phyloP scores from a whole-genome alignment of 2,797 vertebrate genomes.

The Pempheris klunzingeri region DNA sequence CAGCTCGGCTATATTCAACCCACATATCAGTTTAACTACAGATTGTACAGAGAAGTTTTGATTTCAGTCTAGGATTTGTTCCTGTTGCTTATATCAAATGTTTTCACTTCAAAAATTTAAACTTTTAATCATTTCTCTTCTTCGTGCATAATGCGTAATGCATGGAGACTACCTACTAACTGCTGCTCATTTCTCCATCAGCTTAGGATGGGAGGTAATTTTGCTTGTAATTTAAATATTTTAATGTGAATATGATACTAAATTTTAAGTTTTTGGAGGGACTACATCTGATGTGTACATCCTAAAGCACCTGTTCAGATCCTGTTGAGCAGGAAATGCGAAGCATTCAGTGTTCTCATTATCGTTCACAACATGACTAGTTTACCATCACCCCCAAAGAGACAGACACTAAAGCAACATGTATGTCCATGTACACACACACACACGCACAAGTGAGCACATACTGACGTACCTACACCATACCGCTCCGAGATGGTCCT shows the following conservation, averaged over 20 bases:
- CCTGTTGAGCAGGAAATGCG: constrained; percentile 77
- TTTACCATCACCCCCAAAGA: constrained; percentile 14
- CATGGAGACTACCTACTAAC: neutral
- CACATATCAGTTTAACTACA: constrained; percentile 31
- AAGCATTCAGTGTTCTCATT: constrained; percentile 4
- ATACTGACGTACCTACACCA: constrained; percentile 83
- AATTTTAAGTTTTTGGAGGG: neutral
- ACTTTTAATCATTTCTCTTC: constrained; percentile 12
- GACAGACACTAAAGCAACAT: constrained; percentile 1
- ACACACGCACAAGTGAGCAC: neutral
- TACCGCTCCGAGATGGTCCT: constrained; percentile 75
- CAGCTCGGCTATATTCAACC: constrained; percentile 44
- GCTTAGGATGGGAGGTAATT: constrained; percentile 3
- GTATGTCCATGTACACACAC: constrained; percentile 3
- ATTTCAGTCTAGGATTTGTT: neutral
- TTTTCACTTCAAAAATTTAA: neutral
- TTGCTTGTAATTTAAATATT: constrained; percentile 9
- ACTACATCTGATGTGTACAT: constrained; percentile 7
- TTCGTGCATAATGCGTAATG: constrained; percentile 22
- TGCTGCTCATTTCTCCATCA: constrained; percentile 14
- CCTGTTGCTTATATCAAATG: constrained; percentile 16
- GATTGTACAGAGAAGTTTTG: neutral
- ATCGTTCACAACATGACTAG: neutral
- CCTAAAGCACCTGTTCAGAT: constrained; percentile 75
- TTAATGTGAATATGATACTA: constrained; percentile 15